Evolutionary conservation across 92 coral and sea anemone species (phyloP), one percentile per base, ranked within the genome.

Genomic region (Plumapathes pennacea): DNA sequence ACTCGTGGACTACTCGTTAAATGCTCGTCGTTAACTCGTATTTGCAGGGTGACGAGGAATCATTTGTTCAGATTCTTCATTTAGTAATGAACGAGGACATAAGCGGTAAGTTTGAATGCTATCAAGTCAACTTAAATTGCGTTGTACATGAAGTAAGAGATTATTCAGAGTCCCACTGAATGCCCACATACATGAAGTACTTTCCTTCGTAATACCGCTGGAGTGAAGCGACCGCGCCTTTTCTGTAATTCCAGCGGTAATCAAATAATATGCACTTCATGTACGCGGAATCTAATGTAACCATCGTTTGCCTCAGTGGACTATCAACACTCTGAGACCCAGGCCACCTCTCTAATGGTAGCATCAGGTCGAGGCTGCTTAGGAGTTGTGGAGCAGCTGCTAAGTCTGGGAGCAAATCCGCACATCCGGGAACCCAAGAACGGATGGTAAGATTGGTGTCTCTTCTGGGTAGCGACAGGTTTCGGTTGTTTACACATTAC

Each of bases 301-400:
- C 13, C 38, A 11, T 40, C 12, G 23, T 26, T 14, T 26, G 38
- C 0, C 23, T 1, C 21, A 94, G 99, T 94, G 37, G 99, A 94
- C 48, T 84, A 94, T 62, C 99, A 89, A 59, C 99, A 94, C 69
- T 84, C 96, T 1, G 99, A 94, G 68, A 94, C 99, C 27, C 88
- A 82, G 37, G 99, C 96, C 18, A 94, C 99, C 8, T 72, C 99
- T 9, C 73, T 94, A 51, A 94, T 94, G 99, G 99, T 89, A 13
- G 96, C 96, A 38, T 77, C 99, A 48, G 99, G 99, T 10, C 80
- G 99, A 27, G 99, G 99, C 60, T 94, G 96, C 40, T 42, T 69
- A 9, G 92, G 88, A 29, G 88, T 94, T 24, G 99, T 94, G 4
- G 99, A 94, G 29, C 99, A 94, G 69, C 61, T 94, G 44, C 72